These are phyloP conservation scores for Adelges cooleyi DNA, from an alignment of 1,140 invertebrate species.

Conservation along the genomic window DNA sequence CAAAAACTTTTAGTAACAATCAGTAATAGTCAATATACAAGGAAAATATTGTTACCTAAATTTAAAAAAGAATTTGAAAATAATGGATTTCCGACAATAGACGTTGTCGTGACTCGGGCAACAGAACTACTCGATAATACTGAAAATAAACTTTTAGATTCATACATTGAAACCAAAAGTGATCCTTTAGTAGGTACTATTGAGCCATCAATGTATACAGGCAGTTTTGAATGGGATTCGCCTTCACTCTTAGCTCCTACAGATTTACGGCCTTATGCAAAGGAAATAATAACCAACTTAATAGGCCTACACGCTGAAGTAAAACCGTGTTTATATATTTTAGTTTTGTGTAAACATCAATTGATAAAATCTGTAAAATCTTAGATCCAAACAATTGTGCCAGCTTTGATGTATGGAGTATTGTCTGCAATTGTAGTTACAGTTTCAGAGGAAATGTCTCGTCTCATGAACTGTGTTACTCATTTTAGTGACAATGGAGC, in stretches of 20 bases:
- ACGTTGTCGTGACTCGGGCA: conserved; percentile 46
- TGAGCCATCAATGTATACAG: conserved; percentile 89
- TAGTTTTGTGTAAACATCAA: conserved; percentile 30
- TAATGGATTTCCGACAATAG: conserved; percentile 60
- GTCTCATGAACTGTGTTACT: conserved; percentile 68
- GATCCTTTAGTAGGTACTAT: conserved; percentile 87
- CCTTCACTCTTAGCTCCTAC: conserved; percentile 49
- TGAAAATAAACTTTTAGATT: conserved; percentile 59
- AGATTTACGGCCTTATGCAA: conserved; percentile 77
- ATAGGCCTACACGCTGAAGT: conserved; percentile 89
- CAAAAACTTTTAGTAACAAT: conserved; percentile 71
- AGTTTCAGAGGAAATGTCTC: conserved; percentile 77
- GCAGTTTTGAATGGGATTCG: conserved; percentile 73
- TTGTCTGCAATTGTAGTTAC: conserved; percentile 78
- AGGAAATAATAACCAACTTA: conserved; percentile 83
- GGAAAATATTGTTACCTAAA: conserved; percentile 49
- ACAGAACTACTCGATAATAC: conserved; percentile 49
- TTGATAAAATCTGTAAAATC: conserved; percentile 28
- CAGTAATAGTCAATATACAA: conserved; percentile 80
- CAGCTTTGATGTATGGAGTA: conserved; percentile 58
- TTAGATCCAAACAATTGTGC: conserved; percentile 68
- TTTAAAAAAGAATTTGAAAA: conserved; percentile 50
- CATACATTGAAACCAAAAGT: conserved; percentile 82
- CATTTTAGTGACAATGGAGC: conserved; percentile 54
- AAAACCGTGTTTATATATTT: too few relatives aligned